These are phyloP conservation scores for Drosophila bifasciata DNA, from an alignment of 1,140 invertebrate genomes.

Conservation along the genomic window DNA sequence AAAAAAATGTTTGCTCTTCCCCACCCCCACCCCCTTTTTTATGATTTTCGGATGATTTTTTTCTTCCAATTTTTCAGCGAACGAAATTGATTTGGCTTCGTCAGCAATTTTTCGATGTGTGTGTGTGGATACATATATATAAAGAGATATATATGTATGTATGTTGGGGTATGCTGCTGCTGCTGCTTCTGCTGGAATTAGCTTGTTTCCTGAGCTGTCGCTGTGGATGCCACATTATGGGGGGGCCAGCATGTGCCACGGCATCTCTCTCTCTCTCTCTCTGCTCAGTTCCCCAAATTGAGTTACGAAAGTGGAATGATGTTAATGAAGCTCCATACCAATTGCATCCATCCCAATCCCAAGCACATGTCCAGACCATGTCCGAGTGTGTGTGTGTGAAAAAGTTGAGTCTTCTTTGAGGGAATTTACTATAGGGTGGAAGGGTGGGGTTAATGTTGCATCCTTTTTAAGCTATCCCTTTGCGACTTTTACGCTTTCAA, in stretches of 20 bases:
- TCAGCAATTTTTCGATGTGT: slow-evolving; percentile 32
- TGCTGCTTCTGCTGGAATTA: slow-evolving; percentile 53
- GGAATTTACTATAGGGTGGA: no score
- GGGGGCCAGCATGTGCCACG: slow-evolving; percentile 33
- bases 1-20: slow-evolving; percentile 15
- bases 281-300: slow-evolving; percentile 56
- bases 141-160: not conserved
- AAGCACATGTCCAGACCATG: not conserved
- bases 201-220: slow-evolving; percentile 61
- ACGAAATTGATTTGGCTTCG: slow-evolving; percentile 64
- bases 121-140: slow-evolving; percentile 10
- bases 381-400: not conserved
- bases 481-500: no score
- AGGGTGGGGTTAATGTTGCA: not conserved
- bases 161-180: not conserved
- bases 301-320: slow-evolving; percentile 59
- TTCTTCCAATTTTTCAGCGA: slow-evolving; percentile 46
- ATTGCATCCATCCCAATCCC: no score
- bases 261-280: no score
- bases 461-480: no score
- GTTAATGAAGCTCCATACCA: slow-evolving; percentile 44
- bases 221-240: not conserved
- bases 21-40: slow-evolving; percentile 1
- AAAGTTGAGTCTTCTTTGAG: not conserved
- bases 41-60: slow-evolving; percentile 4